Evolutionary conservation across 2,888 invertebrate genomes (phyloP).

Genomic region (Caenorhabditis sinica): DNA sequence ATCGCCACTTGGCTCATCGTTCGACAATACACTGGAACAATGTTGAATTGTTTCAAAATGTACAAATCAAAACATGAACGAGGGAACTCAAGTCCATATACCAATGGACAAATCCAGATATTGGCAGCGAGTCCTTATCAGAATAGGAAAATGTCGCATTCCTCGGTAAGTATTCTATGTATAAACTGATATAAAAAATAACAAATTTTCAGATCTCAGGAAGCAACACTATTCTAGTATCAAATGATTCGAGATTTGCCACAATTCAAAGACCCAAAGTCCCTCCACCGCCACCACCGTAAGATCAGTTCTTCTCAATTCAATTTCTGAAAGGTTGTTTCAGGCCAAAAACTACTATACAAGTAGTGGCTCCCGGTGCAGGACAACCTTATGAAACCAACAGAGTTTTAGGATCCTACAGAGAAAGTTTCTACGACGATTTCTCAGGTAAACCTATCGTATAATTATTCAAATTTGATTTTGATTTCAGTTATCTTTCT

Average conservation of each 20-base stretch:
- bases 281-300: constrained; percentile 76
- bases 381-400: constrained; percentile 44
- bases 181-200: background rate
- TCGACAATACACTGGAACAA: constrained; percentile 44
- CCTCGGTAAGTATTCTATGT: constrained; percentile 29
- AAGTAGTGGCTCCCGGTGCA: constrained; percentile 49
- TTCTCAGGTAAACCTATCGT: constrained; percentile 40
- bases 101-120: constrained; percentile 64
- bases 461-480: background rate
- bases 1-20: constrained; percentile 41
- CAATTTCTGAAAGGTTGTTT: constrained; percentile 1
- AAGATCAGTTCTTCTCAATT: constrained; percentile 8
- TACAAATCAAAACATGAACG: constrained; percentile 60
- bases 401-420: constrained; percentile 51
- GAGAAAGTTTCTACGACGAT: constrained; percentile 67
- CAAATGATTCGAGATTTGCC: constrained; percentile 67
- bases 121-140: constrained; percentile 66
- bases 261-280: constrained; percentile 72
- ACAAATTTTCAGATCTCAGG: constrained; percentile 45
- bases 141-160: constrained; percentile 58
- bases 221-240: constrained; percentile 61
- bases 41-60: constrained; percentile 68
- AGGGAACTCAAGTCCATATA: constrained; percentile 56
- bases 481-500: too few species aligned
- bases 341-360: constrained; percentile 69